Evolutionary conservation across 2,113 vertebrate species (phyloP).

Genomic region (Mobula birostris): DNA sequence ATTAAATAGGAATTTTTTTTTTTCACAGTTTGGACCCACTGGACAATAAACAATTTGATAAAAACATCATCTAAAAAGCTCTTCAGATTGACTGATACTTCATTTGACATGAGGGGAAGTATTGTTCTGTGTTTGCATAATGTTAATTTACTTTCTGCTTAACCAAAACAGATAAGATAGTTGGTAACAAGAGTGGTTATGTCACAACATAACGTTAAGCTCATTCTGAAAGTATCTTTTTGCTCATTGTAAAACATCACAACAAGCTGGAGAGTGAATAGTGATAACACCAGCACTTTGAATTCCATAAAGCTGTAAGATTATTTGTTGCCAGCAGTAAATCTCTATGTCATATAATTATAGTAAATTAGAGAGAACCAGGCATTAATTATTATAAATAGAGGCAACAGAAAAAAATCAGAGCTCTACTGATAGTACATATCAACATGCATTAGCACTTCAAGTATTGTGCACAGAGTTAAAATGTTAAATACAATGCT

Average conservation of each 20-base stretch:
- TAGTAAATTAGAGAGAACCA: conserved; percentile 53
- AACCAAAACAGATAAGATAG: background rate
- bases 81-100: background rate
- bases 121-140: conserved; percentile 18
- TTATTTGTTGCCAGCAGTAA: conserved; percentile 36
- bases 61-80: background rate
- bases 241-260: conserved; percentile 21
- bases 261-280: conserved; percentile 3
- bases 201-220: background rate
- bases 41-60: background rate
- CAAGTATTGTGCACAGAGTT: background rate
- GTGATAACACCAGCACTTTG: conserved; percentile 31
- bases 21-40: background rate
- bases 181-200: conserved; percentile 6
- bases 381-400: conserved; percentile 65
- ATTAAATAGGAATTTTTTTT: background rate
- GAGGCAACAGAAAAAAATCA: conserved; percentile 63
- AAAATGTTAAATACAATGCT: background rate
- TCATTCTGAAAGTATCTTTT: background rate
- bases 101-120: background rate
- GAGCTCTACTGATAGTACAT: conserved; percentile 51
- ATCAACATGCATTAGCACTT: background rate
- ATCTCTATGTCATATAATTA: conserved; percentile 52
- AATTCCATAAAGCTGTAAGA: conserved; percentile 23
- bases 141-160: background rate